Evolutionary conservation across 2,888 invertebrate species (phyloP).

Genomic region (Hemistola chrysoprasaria): DNA sequence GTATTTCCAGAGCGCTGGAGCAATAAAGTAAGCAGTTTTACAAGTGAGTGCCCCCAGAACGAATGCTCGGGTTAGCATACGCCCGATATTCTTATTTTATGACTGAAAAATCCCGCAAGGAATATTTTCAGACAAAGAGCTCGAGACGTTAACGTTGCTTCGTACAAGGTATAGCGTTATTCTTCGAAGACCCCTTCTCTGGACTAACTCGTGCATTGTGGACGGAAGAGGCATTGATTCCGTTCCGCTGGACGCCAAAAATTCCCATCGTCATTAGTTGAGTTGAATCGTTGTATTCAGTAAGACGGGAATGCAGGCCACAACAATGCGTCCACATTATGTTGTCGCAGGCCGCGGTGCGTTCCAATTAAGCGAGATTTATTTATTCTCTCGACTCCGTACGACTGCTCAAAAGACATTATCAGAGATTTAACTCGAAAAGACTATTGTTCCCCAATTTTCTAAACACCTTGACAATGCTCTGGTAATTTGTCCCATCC

Average conservation of each 20-base stretch:
- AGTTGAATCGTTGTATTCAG: slow-evolving; percentile 63
- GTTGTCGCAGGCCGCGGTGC: slow-evolving; percentile 66
- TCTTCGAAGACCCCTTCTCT: slow-evolving; percentile 23
- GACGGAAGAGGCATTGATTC: slow-evolving; percentile 39
- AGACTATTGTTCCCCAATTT: slow-evolving; percentile 76
- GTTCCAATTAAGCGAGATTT: slow-evolving; percentile 77
- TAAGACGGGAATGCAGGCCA: slow-evolving; percentile 57
- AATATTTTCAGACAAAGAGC: slow-evolving; percentile 42
- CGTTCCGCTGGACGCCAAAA: slow-evolving; percentile 52
- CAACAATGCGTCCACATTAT: slow-evolving; percentile 71
- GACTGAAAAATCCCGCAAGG: slow-evolving; percentile 53
- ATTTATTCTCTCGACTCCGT: slow-evolving; percentile 66
- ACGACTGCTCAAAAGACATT: slow-evolving; percentile 67
- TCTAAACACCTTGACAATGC: slow-evolving; percentile 75
- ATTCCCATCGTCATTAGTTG: slow-evolving; percentile 60
- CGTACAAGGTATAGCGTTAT: slow-evolving; percentile 28
- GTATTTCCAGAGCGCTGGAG: slow-evolving; percentile 60
- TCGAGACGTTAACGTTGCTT: slow-evolving; percentile 21
- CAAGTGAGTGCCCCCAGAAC: slow-evolving; percentile 66
- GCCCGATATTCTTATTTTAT: slow-evolving; percentile 66
- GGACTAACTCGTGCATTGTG: slow-evolving; percentile 31
- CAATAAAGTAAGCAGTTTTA: slow-evolving; percentile 73
- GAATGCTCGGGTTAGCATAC: slow-evolving; percentile 61
- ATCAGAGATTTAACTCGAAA: slow-evolving; percentile 73
- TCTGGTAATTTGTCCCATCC: slow-evolving; percentile 72